Conservation (phyloP, 2,797 vertebrate genomes). For the Pteropus rufus region DNA sequence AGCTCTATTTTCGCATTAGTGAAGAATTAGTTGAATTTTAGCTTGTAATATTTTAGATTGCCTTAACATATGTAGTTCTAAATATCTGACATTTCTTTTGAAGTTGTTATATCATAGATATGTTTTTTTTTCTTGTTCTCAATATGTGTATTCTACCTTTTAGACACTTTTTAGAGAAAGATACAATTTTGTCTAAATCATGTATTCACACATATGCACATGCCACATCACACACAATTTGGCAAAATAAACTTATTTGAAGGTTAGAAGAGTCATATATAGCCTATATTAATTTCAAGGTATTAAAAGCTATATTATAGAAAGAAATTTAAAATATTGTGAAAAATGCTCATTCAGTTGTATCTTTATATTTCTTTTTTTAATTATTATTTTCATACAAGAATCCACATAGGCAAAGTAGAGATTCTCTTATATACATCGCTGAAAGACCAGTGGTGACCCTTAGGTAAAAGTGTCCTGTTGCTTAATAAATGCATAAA, state of each 20-base stretch:
- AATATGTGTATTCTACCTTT: neutral
- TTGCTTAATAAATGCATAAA: neutral
- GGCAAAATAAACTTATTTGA: slow-evolving; percentile 1
- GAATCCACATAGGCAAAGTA: neutral
- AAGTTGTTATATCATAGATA: slow-evolving; percentile 9
- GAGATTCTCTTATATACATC: neutral
- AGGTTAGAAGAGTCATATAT: neutral
- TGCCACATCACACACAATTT: neutral
- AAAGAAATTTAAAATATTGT: neutral
- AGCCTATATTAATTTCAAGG: neutral
- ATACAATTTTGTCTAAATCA: neutral
- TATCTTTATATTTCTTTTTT: neutral
- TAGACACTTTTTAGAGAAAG: neutral
- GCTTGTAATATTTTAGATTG: slow-evolving; percentile 62
- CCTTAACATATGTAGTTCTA: slow-evolving; percentile 59
- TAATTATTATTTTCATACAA: neutral
- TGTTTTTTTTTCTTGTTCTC: neutral
- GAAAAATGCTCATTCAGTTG: neutral
- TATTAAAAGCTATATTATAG: neutral
- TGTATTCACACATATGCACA: neutral
- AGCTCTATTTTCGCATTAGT: slow-evolving; percentile 37
- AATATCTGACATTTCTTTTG: slow-evolving; percentile 60
- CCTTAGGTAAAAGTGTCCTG: neutral
- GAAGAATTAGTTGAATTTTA: slow-evolving; percentile 57
- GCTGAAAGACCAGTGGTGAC: neutral